These are phyloP conservation scores for Syritta pipiens DNA, from an alignment of 2,888 invertebrate genomes.

Conservation along the genomic window DNA sequence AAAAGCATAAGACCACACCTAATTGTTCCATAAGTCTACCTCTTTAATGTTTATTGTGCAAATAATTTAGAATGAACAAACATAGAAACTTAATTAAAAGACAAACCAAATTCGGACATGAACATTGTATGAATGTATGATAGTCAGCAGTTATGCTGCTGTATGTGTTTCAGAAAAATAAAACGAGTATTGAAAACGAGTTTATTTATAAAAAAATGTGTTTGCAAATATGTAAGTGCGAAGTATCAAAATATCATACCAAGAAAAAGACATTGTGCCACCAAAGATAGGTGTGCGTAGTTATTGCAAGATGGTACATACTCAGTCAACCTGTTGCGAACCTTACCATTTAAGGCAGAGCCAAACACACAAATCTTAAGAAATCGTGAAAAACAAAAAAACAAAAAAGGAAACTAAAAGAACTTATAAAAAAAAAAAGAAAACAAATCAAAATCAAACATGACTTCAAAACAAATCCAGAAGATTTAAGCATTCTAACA, in stretches of 20 bases:
- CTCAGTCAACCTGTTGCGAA: slow-evolving; percentile 60
- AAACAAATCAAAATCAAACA: slow-evolving; percentile 36
- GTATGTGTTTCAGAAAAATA: background rate
- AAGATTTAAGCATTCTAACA: slow-evolving; percentile 63
- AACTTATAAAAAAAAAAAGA: slow-evolving; percentile 7
- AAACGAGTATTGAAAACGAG: background rate
- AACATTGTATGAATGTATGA: slow-evolving; percentile 11
- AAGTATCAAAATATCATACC: slow-evolving; percentile 36
- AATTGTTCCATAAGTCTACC: background rate
- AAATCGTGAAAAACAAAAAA: slow-evolving; percentile 9
- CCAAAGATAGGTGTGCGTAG: slow-evolving; percentile 43
- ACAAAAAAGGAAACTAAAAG: slow-evolving; percentile 2
- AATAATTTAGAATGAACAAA: slow-evolving; percentile 17
- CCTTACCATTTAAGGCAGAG: slow-evolving; percentile 39
- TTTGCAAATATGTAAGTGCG: slow-evolving; percentile 47
- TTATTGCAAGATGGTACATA: slow-evolving; percentile 54
- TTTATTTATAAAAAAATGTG: slow-evolving; percentile 1
- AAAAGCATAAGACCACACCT: too few species aligned
- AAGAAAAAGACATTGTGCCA: slow-evolving; percentile 59
- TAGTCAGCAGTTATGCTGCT: too few species aligned
- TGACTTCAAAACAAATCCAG: slow-evolving; percentile 42
- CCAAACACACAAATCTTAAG: too few species aligned
- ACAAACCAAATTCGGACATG: slow-evolving; percentile 8
- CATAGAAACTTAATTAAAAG: slow-evolving; percentile 16
- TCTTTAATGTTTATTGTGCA: slow-evolving; percentile 8